A percentile compares a stretch with the other conserved stretches of the same genome.
Conservation (phyloP, 2,888 invertebrate species). For the Chrysolina oricalcia region DNA sequence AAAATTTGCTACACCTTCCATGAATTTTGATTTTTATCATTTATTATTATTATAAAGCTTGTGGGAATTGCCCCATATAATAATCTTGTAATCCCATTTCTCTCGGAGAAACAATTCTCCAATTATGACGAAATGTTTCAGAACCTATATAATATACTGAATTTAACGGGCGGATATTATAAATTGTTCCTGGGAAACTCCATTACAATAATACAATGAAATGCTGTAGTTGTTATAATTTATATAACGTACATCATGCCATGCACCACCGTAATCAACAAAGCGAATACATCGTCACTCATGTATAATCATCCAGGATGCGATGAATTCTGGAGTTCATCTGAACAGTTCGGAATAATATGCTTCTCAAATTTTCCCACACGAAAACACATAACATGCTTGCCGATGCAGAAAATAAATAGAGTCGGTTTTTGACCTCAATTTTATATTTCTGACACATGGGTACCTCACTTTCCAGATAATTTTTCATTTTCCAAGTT, state of each 20-base stretch:
- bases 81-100: background rate
- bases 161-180: constrained; percentile 8
- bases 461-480: too few species aligned
- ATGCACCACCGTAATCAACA: background rate
- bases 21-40: too few species aligned
- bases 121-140: constrained; percentile 3
- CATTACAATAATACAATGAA: background rate
- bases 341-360: background rate
- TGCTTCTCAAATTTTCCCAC: background rate
- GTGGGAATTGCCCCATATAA: too few species aligned
- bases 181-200: constrained; percentile 11
- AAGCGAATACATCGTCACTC: constrained; percentile 4
- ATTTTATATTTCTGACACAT: too few species aligned
- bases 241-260: constrained; percentile 6
- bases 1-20: too few species aligned
- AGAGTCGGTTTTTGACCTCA: too few species aligned
- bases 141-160: background rate
- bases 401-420: too few species aligned
- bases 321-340: background rate
- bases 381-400: background rate
- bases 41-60: too few species aligned
- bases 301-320: background rate
- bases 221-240: background rate
- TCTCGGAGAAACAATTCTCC: background rate
- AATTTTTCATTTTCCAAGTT: too few species aligned